A percentile compares a stretch with the other conserved stretches of the same genome.
phyloP scores from a whole-genome alignment of 2,888 invertebrate species.

The Imbricaverruca yamaguchii region DNA sequence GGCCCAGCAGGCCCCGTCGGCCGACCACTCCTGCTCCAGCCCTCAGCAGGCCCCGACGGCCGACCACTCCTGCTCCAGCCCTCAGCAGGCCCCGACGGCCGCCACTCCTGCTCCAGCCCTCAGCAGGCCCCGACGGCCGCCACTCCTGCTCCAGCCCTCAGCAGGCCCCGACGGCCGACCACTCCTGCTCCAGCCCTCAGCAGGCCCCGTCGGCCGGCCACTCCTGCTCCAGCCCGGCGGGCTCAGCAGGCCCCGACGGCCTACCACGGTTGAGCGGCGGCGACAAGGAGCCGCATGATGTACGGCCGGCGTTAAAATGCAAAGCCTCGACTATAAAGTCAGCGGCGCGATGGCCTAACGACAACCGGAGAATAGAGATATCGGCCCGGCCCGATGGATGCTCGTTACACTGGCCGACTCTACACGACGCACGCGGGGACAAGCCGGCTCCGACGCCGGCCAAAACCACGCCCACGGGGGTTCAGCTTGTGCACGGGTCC shows the following conservation, averaged over 20 bases:
- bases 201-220: neutral
- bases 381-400: neutral
- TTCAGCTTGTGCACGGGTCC: too few species aligned
- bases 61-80: too few species aligned
- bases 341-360: constrained; percentile 1
- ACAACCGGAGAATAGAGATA: neutral
- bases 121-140: too few species aligned
- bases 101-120: too few species aligned
- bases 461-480: too few species aligned
- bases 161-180: too few species aligned
- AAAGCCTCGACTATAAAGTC: constrained; percentile 13
- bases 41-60: neutral
- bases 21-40: neutral
- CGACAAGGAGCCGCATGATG: neutral
- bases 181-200: neutral
- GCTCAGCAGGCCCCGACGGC: too few species aligned
- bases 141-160: too few species aligned
- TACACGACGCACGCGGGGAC: too few species aligned
- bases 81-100: too few species aligned
- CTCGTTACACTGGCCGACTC: neutral
- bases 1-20: neutral
- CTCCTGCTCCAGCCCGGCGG: too few species aligned
- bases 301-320: constrained; percentile 9
- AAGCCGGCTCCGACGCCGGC: too few species aligned
- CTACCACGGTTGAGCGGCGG: neutral